phyloP scores from a whole-genome alignment of 2,797 vertebrate species.

The Etheostoma perlongum region DNA sequence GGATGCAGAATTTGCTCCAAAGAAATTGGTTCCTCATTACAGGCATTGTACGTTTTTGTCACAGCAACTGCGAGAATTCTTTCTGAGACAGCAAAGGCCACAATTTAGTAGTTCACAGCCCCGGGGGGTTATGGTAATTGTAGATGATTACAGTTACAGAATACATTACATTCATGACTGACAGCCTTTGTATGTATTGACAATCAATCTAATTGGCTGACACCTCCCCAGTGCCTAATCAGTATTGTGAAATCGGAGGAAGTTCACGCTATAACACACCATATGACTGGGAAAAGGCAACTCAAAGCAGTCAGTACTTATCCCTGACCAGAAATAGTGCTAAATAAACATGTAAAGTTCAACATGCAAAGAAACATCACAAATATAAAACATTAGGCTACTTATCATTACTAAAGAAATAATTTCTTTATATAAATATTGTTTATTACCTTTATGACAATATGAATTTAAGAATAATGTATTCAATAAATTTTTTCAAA shows the following conservation, averaged over 20 bases:
- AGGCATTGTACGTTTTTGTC: conserved; percentile 23
- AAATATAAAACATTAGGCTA: too few species aligned
- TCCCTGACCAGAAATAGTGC: conserved; percentile 22
- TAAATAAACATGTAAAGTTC: neutral
- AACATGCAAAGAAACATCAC: too few species aligned
- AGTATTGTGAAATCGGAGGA: conserved; percentile 37
- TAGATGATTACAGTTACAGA: conserved; percentile 55
- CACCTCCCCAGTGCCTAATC: conserved; percentile 31
- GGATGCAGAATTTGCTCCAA: neutral
- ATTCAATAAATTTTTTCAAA: too few species aligned
- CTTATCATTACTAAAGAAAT: too few species aligned
- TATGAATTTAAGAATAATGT: too few species aligned
- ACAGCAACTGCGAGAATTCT: conserved; percentile 21
- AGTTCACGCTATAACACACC: conserved; percentile 24
- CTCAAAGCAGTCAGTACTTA: conserved; percentile 28
- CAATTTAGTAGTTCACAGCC: conserved; percentile 39
- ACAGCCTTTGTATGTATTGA: conserved; percentile 51
- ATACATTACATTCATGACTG: conserved; percentile 58
- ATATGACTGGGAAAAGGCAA: conserved; percentile 17
- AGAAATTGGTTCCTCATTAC: conserved; percentile 9
- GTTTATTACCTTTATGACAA: too few species aligned
- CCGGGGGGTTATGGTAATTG: conserved; percentile 58
- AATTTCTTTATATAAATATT: too few species aligned
- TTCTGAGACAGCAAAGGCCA: conserved; percentile 30
- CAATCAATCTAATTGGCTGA: conserved; percentile 64